Evolutionary conservation across 1,140 invertebrate genomes (phyloP), one percentile per base, ranked within the genome.

Genomic region (Solenopsis fugax): DNA sequence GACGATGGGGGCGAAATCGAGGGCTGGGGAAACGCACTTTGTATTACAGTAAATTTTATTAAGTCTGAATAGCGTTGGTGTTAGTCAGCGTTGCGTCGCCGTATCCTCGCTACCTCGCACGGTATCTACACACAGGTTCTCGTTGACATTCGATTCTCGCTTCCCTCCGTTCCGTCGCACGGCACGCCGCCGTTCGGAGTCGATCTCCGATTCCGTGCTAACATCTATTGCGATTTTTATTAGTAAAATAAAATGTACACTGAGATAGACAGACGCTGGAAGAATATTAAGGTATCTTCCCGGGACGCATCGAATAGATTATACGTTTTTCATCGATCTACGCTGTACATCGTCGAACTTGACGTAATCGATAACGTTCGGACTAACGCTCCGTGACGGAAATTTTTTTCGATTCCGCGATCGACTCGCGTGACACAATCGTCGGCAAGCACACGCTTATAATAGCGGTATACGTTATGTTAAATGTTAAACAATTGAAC

Each of bases 401-500:
- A 81, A 58, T 73, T 80, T 82, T 58, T 77, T 58, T 13, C 34
- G 34, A 80, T 64, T 87, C 73, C 58, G 52, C 76, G 73, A 85
- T 87, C 18, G 37, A 67, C 67, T 87, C 18, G 18, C 12, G 75
- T 64, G 18, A 64, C 86, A 87, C 64, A 64, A 73, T 60, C 18
- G 24, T 64, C 60, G 12, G 37, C 12, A 75, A 78, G 71, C 54
- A 41, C 72, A 69, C 13, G 54, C 67, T 82, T 71, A 69, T 37
- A 80, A 69, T 48, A 29, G 2, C 69, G 52, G 24, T 29, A 82
- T 52, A 75, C 72, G 60, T 73, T 72, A 50, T 54, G 18, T 87
- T 69, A 69, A 50, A 87, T 82, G 54, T 90, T 71, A 58, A 84
- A 80, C 67, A 76, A 86, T 80, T 67, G 37, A 89, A 76, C 34